Evolutionary conservation across 2,888 invertebrate genomes (phyloP).

Genomic region (Rotaria socialis): DNA sequence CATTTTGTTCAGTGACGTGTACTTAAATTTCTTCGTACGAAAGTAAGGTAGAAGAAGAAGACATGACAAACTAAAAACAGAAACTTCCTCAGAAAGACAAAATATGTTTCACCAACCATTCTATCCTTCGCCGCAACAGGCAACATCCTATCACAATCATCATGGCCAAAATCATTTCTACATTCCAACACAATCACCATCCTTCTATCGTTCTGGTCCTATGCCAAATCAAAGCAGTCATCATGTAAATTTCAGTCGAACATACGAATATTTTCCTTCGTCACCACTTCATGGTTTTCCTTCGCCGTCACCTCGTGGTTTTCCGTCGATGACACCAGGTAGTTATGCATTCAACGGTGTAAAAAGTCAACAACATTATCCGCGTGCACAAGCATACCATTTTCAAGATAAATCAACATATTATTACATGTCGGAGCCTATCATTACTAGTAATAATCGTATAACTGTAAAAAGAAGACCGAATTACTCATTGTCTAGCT

Average conservation of each 20-base stretch:
- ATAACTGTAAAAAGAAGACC: neutral
- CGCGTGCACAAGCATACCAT: neutral
- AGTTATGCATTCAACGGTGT: neutral
- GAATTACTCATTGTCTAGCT: neutral
- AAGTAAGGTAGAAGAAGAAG: neutral
- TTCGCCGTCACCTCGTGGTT: neutral
- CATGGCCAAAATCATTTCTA: neutral
- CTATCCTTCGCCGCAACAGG: neutral
- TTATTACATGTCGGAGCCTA: conserved; percentile 11
- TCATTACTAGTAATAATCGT: neutral
- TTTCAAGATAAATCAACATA: conserved; percentile 8
- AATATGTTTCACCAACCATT: neutral
- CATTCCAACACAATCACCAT: neutral
- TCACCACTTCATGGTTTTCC: neutral
- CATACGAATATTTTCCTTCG: neutral
- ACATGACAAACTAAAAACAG: neutral
- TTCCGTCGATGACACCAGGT: neutral
- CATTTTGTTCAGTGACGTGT: neutral
- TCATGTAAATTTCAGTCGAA: neutral
- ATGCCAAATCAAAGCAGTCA: neutral
- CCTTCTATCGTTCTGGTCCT: neutral
- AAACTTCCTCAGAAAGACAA: neutral
- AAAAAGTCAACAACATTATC: neutral
- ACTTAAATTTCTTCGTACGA: neutral
- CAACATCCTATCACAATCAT: neutral